These are phyloP conservation scores for Paracyclopina nana DNA, from an alignment of 1,140 invertebrate species.

Conservation along the genomic window DNA sequence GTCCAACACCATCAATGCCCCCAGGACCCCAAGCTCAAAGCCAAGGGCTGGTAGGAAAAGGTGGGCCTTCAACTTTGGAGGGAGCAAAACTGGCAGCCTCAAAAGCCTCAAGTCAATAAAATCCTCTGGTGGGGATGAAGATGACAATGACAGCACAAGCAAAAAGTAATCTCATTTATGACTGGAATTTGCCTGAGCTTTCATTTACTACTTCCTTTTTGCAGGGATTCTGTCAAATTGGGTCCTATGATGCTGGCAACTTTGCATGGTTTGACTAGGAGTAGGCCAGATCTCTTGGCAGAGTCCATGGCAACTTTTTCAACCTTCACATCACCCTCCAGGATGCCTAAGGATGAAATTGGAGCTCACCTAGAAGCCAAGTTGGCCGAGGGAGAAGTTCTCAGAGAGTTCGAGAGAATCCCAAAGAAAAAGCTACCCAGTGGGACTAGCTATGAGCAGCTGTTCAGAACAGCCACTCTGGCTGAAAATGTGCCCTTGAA, in stretches of 20 bases:
- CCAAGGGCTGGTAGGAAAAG: constrained; percentile 8
- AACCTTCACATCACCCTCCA: constrained; percentile 5
- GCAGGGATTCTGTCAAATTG: too few species aligned
- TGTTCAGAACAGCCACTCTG: constrained; percentile 34
- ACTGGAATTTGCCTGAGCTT: too few species aligned
- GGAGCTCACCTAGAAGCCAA: constrained; percentile 44
- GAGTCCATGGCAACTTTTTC: not conserved
- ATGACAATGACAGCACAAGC: too few species aligned
- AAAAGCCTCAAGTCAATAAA: constrained; percentile 9
- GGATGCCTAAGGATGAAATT: constrained; percentile 15
- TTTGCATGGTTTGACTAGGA: constrained; percentile 2
- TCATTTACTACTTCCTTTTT: too few species aligned
- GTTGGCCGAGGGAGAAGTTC: constrained; percentile 52
- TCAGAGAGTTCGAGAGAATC: constrained; percentile 68
- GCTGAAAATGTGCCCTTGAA: constrained; percentile 39
- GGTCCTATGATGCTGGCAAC: constrained; percentile 8
- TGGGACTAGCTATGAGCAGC: constrained; percentile 41
- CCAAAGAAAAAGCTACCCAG: constrained; percentile 55
- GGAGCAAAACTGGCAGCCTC: constrained; percentile 11
- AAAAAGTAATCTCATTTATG: too few species aligned
- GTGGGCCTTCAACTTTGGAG: constrained; percentile 11
- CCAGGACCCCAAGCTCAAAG: constrained; percentile 1
- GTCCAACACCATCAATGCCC: not conserved
- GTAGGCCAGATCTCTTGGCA: constrained; percentile 8
- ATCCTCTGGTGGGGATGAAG: too few species aligned